Percentiles rank a stretch among this genome's conserved stretches.
Conservation (phyloP, 2,113 vertebrate genomes). For the Picathartes gymnocephalus region DNA sequence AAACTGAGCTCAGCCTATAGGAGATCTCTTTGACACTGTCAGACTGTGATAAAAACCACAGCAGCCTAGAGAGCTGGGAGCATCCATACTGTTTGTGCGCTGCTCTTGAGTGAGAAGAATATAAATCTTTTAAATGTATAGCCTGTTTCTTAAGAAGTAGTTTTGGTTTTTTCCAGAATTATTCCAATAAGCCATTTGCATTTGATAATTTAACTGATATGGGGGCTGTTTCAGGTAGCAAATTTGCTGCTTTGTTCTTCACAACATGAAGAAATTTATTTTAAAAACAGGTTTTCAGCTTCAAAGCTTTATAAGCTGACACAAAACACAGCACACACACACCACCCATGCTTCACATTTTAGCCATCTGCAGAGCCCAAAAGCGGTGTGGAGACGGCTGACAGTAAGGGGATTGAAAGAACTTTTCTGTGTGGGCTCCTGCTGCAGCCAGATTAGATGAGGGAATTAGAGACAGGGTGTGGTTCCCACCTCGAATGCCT, state of each 20-base stretch:
- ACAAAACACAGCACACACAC: not conserved
- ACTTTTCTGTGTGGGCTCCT: slow-evolving; percentile 35
- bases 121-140: not conserved
- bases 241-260: slow-evolving; percentile 19
- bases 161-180: not conserved
- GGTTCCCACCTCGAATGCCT: slow-evolving; percentile 51
- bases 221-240: not conserved
- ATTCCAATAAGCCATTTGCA: not conserved
- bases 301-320: slow-evolving; percentile 19
- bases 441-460: slow-evolving; percentile 27
- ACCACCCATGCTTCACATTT: not conserved
- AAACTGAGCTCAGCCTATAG: not conserved
- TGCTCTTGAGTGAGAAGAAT: not conserved
- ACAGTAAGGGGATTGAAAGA: not conserved
- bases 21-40: not conserved
- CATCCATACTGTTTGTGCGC: not conserved
- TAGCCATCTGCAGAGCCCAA: not conserved
- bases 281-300: not conserved
- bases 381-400: not conserved
- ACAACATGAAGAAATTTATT: not conserved
- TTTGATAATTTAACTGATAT: not conserved
- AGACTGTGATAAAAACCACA: not conserved
- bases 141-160: not conserved
- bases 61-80: not conserved
- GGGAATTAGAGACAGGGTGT: slow-evolving; percentile 27